Base-by-base conservation (phyloP, 2,888 invertebrate species). In the Trachelus iudaicus region DNA sequence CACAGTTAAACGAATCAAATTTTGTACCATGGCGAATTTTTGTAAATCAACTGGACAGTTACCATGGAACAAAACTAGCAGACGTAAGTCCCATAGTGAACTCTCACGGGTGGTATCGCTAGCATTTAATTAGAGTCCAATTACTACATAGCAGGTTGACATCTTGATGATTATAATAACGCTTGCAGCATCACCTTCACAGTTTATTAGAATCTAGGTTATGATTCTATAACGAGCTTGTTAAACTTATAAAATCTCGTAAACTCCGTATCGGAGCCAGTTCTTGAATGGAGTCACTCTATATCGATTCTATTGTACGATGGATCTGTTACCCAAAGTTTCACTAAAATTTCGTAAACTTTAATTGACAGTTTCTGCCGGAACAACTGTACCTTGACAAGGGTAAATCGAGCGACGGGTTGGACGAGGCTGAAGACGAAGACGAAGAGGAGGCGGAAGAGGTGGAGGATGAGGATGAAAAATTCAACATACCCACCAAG, bases 11-110 rank as follows among this genome's bases (percentile, higher is more conserved):
- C 12, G 82, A 83, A 34, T 6, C 76, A 9, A 69, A 69, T 69
- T 93, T 93, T 83, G 92, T 92, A 1, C 91, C 90, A 15, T 93
- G 93, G 87, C 92, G 94, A 71, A 92, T 94, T 87, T 95, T 94
- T 86, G 90, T 94, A 73, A 94, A 94, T 88, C 93, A 94, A 81
- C 89, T 94, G 73, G 94, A 95, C 88, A 93, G 93, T n/a, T 95
- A 93, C 87, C 93, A 94, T 83, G 93, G 94, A 13, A 92, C 92
- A 84, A 91, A 92, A 84, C 87, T 94, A 75, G 87, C 93, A 56
- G 92, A 93, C 34, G 92, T 92, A 84, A 84, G 81, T 77, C 15
- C 15, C 15, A 15, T 1, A 15, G 40, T 40, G 6, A 40, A 40
- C 6, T 40, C 1, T 40, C 40, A 15, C 40, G 15, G 6, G 6